Evolutionary conservation across 2,888 invertebrate genomes (phyloP).

Genomic region (Acleris literana): DNA sequence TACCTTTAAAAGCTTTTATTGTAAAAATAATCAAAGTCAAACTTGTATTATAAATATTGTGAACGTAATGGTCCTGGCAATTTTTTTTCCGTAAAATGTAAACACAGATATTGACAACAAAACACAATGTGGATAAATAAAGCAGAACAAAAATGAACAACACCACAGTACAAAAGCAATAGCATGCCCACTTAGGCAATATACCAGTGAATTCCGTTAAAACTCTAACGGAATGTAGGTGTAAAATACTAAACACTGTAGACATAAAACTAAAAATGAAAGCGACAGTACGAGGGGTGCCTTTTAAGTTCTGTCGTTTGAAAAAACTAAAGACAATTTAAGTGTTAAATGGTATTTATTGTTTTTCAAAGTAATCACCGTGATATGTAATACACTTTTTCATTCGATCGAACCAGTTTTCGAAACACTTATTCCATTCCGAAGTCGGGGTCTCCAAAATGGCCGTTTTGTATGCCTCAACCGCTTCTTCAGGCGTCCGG

Average conservation of each 20-base stretch:
- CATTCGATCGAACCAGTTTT: too few relatives aligned
- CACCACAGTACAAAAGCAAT: constrained; percentile 78
- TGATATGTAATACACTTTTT: too few relatives aligned
- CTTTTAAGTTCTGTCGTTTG: too few relatives aligned
- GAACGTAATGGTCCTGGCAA: constrained; percentile 75
- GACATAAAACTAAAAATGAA: constrained; percentile 56
- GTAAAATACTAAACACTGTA: constrained; percentile 53
- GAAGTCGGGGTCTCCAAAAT: too few relatives aligned
- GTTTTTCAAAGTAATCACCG: too few relatives aligned
- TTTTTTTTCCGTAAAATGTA: constrained; percentile 53
- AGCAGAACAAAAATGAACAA: constrained; percentile 73
- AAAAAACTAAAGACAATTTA: too few relatives aligned
- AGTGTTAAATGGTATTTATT: too few relatives aligned
- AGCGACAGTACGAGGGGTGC: too few relatives aligned
- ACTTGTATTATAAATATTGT: constrained; percentile 69
- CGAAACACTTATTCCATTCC: too few relatives aligned
- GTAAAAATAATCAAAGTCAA: constrained; percentile 78
- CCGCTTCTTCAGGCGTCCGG: too few relatives aligned
- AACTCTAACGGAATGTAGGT: constrained; percentile 51
- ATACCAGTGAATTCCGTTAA: constrained; percentile 60
- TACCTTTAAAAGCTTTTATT: constrained; percentile 45
- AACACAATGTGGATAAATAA: constrained; percentile 68
- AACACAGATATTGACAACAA: constrained; percentile 61
- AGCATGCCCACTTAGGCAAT: constrained; percentile 76
- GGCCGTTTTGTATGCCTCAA: too few relatives aligned